Evolutionary conservation across 2,113 vertebrate species (phyloP).

Genomic region (Oncorhynchus nerka): DNA sequence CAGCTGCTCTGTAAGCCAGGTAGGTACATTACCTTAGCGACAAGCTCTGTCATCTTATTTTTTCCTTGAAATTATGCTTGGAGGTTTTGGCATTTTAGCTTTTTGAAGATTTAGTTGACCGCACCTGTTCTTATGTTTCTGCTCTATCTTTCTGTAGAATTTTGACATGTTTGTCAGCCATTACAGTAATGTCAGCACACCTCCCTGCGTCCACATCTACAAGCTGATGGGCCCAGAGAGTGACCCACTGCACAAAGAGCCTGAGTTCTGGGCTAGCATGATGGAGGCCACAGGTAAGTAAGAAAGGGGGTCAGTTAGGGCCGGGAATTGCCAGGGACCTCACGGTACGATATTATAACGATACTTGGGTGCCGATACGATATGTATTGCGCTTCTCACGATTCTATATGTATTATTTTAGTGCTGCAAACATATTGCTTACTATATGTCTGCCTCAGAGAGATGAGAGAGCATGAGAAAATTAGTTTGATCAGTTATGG

Average conservation of each 20-base stretch:
- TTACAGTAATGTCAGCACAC: constrained; percentile 93
- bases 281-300: constrained; percentile 93
- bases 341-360: no score
- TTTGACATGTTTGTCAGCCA: constrained; percentile 98
- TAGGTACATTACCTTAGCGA: constrained; percentile 25
- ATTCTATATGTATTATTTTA: no score
- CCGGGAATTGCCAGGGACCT: no score
- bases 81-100: no score
- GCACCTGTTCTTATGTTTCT: not conserved
- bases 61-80: no score
- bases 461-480: no score
- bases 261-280: constrained; percentile 97
- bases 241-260: constrained; percentile 84
- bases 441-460: no score
- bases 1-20: constrained; percentile 88
- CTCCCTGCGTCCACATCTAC: constrained; percentile 94
- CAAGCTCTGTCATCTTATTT: no score
- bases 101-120: not conserved
- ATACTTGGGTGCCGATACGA: no score
- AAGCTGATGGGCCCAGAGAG: constrained; percentile 83
- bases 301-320: not conserved
- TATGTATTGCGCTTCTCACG: no score
- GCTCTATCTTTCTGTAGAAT: constrained; percentile 70
- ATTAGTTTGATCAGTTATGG: no score
- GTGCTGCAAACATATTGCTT: no score